A percentile compares a stretch with the other conserved stretches of the same genome.
Evolutionary conservation across 2,113 vertebrate genomes (phyloP).

Genomic region (Pagrus major): DNA sequence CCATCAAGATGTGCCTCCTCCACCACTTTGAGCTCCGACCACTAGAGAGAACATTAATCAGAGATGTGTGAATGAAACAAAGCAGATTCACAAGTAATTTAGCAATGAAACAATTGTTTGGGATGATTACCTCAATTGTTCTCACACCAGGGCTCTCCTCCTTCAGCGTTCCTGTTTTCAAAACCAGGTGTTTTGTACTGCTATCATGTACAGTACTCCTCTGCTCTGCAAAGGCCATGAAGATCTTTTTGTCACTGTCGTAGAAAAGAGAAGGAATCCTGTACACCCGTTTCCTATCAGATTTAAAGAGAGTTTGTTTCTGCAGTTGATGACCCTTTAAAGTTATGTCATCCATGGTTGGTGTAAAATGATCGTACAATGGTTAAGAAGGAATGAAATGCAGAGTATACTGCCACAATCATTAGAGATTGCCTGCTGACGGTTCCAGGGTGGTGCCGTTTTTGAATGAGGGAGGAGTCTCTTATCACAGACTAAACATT

Average conservation of each 20-base stretch:
- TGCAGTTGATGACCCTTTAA: too few species aligned
- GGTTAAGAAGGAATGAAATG: too few species aligned
- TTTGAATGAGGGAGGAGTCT: neutral
- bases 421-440: too few species aligned
- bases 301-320: too few species aligned
- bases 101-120: neutral
- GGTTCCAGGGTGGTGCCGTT: neutral
- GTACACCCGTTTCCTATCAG: too few species aligned
- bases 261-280: neutral
- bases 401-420: too few species aligned
- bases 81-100: neutral
- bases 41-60: conserved; percentile 14
- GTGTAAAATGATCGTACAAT: too few species aligned
- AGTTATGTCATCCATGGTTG: conserved; percentile 3
- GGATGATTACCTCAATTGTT: neutral
- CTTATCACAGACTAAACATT: neutral
- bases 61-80: neutral
- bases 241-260: neutral
- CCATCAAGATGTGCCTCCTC: neutral
- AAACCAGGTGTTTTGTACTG: neutral
- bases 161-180: neutral
- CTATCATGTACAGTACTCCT: rapidly evolving
- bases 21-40: neutral
- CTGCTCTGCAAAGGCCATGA: neutral
- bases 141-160: neutral